Evolutionary conservation across 23 tunicate genomes (phyloP), one percentile per base, ranked within the genome.

Genomic region (Phallusia fumigata): DNA sequence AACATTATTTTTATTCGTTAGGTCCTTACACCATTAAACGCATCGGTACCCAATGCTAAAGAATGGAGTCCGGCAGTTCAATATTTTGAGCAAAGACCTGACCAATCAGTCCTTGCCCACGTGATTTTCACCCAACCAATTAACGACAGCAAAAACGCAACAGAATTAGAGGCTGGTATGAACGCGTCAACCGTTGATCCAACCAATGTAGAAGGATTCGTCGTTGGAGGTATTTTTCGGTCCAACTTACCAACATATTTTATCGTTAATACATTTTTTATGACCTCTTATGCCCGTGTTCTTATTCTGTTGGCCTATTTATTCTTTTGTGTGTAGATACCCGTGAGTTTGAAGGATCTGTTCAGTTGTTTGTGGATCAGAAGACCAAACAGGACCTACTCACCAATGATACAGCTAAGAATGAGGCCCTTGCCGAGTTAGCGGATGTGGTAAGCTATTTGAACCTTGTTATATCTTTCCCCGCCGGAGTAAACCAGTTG

Each of bases 1-100:
- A 58, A 21, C 69, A 1, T 58, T 58, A 13, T 58, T 58, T 24
- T 40, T 51, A 18, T 51, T 58, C 13, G 16, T 58, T 6, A 58
- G 69, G 69, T 58, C 16, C 69, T 58, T 58, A 58, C 8, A 13
- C 69, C 69, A 24, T 21, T 58, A 21, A 58, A 58, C 28, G 69
- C 11, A 5, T 21, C 69, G 69, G 15, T 58, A 21, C 28, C 69
- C 28, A 58, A 58, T 13, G 28, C 69, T 24, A 16, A 24, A 22
- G 69, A 58, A 24, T 58, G 69, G 69, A 8, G 28, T 58, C 88
- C 88, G 2, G 78, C 77, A 22, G 90, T 91, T 40, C 51, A 86
- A 72, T 91, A 91, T 58, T 91, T 86, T 79, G 91, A 91, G 74
- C 90, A 91, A 8, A 33, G 35, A 36, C 90, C 82, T 21, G 90